Base-by-base conservation (phyloP, 2,888 invertebrate species). In the Drosophila sordidapex region DNA sequence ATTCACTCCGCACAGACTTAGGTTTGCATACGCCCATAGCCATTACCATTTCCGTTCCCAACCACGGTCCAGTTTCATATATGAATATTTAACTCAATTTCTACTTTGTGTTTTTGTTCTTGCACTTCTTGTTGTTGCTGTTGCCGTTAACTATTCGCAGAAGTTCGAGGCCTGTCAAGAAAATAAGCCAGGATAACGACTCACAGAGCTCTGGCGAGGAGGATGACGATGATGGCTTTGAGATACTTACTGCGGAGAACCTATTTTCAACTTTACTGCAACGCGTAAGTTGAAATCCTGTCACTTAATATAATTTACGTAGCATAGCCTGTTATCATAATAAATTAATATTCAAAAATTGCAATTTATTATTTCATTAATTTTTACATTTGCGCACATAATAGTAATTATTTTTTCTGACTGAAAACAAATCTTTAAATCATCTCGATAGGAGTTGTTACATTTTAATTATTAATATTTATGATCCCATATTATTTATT, bases 211-310 rank as follows among this genome's bases (percentile, higher is more conserved):
- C 98, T 54, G 96, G 98, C 72, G 96, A 98, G 93, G 96, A 96
- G 77, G 97, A 86, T 57, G 87, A 86, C 36, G 87, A 97, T 87
- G 98, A 98, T 91, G 97, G 97, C 81, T 98, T 98, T 94, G 98
- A 98, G 92, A 95, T 97, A 85, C 95, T 98, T 83, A 98, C 98
- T 3, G 97, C 98, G 0, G 98, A 98, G 94, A 97, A 97, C 92
- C 94, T 98, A 61, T 98, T 98, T 94, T 97, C 97, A 18, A 97
- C 97, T 18, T 94, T 98, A 60, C 93, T 98, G 79, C 97, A 97
- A 82, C 94, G 97, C 93, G 97, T 97, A 93, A 91, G 94, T 90
- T 48, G 0, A 15, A 61, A n/a, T 33, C 13, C 13, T 35, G 1
- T 18, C 33, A 33, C 33, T 18, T 31, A 31, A 31, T 31, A 31